These are phyloP conservation scores for Panzeria rudis DNA, from an alignment of 2,888 invertebrate genomes.

Conservation along the genomic window DNA sequence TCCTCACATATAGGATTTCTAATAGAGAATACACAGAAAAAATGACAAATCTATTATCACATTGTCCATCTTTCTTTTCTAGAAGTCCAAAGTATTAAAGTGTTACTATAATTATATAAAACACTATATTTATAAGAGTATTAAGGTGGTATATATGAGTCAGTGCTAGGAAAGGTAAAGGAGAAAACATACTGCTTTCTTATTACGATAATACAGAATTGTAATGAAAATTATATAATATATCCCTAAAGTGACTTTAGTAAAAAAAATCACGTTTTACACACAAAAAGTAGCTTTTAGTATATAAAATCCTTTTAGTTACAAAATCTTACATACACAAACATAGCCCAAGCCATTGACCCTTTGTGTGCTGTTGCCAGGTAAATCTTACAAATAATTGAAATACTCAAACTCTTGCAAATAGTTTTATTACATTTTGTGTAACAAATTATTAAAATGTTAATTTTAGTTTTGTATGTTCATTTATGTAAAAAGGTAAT, in stretches of 20 bases:
- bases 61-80: no score
- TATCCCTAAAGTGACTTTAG: neutral
- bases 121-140: neutral
- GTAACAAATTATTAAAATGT: neutral
- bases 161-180: neutral
- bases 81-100: neutral
- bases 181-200: neutral
- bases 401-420: neutral
- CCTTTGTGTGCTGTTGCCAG: neutral
- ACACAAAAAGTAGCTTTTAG: neutral
- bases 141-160: neutral
- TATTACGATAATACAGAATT: neutral
- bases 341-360: neutral
- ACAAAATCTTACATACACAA: neutral
- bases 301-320: neutral
- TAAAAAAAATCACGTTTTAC: slow-evolving; percentile 10
- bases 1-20: neutral
- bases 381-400: neutral
- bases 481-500: neutral
- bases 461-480: neutral
- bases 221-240: neutral
- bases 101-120: neutral
- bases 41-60: no score
- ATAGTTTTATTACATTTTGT: neutral
- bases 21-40: no score